Evolutionary conservation across 2,113 vertebrate species (phyloP).

Genomic region (Leuciscus idus): DNA sequence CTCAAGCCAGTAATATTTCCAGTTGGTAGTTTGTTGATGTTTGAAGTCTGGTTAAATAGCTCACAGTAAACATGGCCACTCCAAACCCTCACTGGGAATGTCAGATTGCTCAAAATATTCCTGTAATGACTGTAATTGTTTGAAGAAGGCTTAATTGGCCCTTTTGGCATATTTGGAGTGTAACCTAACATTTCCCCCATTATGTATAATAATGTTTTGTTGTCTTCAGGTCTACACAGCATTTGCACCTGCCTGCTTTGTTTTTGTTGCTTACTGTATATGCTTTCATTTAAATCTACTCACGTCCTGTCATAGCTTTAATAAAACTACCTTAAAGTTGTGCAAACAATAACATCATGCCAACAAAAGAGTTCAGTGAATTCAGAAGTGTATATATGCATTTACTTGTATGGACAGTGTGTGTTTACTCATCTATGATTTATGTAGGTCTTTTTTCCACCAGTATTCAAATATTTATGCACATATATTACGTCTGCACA

Average conservation of each 20-base stretch:
- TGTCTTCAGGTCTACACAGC: slow-evolving; percentile 22
- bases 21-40: slow-evolving; percentile 30
- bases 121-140: slow-evolving; percentile 60
- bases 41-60: slow-evolving; percentile 45
- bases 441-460: slow-evolving; percentile 29
- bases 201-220: slow-evolving; percentile 45
- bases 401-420: neutral
- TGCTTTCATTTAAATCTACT: slow-evolving; percentile 3
- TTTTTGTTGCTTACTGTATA: slow-evolving; percentile 14
- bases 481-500: slow-evolving; percentile 63
- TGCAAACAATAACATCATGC: neutral
- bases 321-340: neutral
- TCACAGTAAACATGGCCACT: slow-evolving; percentile 32
- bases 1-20: slow-evolving; percentile 22
- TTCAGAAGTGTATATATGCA: neutral
- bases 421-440: slow-evolving; percentile 7
- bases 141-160: slow-evolving; percentile 62
- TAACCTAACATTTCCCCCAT: slow-evolving; percentile 51
- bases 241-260: slow-evolving; percentile 28
- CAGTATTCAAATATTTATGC: slow-evolving; percentile 15
- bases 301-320: neutral
- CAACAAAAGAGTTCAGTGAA: neutral
- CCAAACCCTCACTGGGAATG: slow-evolving; percentile 45
- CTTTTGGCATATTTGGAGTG: slow-evolving; percentile 58
- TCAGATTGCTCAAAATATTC: slow-evolving; percentile 53